phyloP scores from a whole-genome alignment of 2,888 invertebrate species.

The Aromia moschata region DNA sequence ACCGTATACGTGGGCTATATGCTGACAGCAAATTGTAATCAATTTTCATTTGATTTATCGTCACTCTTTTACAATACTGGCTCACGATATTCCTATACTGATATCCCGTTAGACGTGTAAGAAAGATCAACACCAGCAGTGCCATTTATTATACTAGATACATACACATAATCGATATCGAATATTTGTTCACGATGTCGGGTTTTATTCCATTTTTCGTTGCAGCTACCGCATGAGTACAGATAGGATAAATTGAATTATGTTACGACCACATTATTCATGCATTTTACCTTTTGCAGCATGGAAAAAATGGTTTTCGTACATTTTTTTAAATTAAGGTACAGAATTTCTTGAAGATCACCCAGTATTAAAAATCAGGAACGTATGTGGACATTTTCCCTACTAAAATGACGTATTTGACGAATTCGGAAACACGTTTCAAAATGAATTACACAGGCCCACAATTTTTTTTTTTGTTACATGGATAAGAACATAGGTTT shows the following conservation, averaged over 20 bases:
- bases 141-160: constrained; percentile 39
- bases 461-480: too few species aligned
- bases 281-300: too few species aligned
- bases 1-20: constrained; percentile 5
- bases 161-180: constrained; percentile 35
- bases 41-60: constrained; percentile 44
- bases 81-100: constrained; percentile 41
- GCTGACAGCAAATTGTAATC: constrained; percentile 46
- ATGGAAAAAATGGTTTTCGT: too few species aligned
- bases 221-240: constrained; percentile 11
- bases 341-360: too few species aligned
- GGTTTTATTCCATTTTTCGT: constrained; percentile 16
- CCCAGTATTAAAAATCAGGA: too few species aligned
- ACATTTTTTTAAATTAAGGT: too few species aligned
- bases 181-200: constrained; percentile 20
- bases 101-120: constrained; percentile 38
- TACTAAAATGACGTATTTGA: too few species aligned
- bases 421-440: too few species aligned
- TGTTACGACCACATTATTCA: constrained; percentile 22
- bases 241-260: constrained; percentile 22
- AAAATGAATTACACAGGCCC: too few species aligned
- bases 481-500: too few species aligned
- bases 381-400: too few species aligned
- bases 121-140: constrained; percentile 36
- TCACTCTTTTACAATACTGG: constrained; percentile 37